Percentiles rank a stretch among this genome's conserved stretches.
phyloP scores from a whole-genome alignment of 2,113 vertebrate genomes.

The Dromiciops gliroides region DNA sequence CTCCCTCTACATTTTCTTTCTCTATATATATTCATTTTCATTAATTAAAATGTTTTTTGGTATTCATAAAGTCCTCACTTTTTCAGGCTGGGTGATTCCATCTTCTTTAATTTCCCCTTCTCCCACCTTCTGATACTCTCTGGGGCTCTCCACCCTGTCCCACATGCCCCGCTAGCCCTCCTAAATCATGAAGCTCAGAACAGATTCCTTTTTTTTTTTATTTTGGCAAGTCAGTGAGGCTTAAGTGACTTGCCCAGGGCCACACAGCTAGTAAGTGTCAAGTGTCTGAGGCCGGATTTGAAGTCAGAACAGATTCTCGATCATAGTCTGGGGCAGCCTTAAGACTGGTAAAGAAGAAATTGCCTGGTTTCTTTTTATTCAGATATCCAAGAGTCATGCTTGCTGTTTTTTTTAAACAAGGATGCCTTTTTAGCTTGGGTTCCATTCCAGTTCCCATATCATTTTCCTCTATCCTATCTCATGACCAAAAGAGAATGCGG shows the following conservation, averaged over 20 bases:
- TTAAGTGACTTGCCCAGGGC: too few species aligned
- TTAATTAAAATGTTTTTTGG: not conserved
- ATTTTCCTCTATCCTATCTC: not conserved
- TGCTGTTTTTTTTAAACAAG: not conserved
- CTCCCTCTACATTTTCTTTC: not conserved
- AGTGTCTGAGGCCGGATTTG: too few species aligned
- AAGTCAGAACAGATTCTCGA: constrained; percentile 24
- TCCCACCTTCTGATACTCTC: not conserved
- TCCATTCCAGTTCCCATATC: constrained; percentile 17
- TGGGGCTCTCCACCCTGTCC: not conserved
- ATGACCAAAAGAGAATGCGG: not conserved
- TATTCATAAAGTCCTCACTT: constrained; percentile 20
- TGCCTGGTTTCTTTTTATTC: not conserved
- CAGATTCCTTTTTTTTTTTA: too few species aligned
- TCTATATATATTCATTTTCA: constrained; percentile 42
- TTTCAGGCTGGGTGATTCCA: not conserved
- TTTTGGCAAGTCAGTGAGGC: too few species aligned
- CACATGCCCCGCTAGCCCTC: not conserved
- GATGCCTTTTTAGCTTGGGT: constrained; percentile 36
- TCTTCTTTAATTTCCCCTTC: constrained; percentile 32
- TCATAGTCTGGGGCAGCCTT: not conserved
- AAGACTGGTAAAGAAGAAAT: not conserved
- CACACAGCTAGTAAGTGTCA: too few species aligned
- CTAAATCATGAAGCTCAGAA: constrained; percentile 29
- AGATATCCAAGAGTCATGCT: not conserved